Percentiles rank a stretch among this genome's conserved stretches.
These are phyloP conservation scores for Alentia gelatinosa DNA, from an alignment of 2,888 invertebrate species.

Conservation along the genomic window DNA sequence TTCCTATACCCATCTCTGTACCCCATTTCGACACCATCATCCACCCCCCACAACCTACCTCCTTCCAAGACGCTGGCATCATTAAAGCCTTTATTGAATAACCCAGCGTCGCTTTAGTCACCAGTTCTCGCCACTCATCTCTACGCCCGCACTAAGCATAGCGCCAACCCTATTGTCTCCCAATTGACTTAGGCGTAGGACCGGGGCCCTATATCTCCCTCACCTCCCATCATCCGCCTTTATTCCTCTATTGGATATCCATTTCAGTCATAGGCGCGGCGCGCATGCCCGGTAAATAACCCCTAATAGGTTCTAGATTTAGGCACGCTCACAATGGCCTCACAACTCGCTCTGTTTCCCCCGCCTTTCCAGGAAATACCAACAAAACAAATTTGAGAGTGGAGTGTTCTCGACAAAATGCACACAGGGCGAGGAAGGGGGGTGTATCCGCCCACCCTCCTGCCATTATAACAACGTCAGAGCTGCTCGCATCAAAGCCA, in stretches of 20 bases:
- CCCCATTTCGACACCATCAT: not conserved
- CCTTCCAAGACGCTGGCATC: not conserved
- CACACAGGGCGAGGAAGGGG: not conserved
- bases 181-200: slow-evolving; percentile 7
- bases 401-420: not conserved
- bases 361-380: slow-evolving; percentile 4
- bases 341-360: not conserved
- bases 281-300: not conserved
- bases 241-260: slow-evolving; percentile 48
- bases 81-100: not conserved
- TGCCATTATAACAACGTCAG: not conserved
- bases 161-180: slow-evolving; percentile 24
- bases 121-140: slow-evolving; percentile 1
- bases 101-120: not conserved
- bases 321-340: slow-evolving; percentile 5
- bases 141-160: not conserved
- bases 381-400: slow-evolving; percentile 18
- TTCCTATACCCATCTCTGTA: not conserved
- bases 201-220: not conserved
- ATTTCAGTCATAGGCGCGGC: not conserved
- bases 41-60: not conserved
- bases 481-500: not conserved
- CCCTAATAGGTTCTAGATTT: slow-evolving; percentile 23
- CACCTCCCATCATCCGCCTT: not conserved
- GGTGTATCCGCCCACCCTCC: not conserved